phyloP scores from a whole-genome alignment of 2,888 invertebrate genomes.

The Biston betularia region DNA sequence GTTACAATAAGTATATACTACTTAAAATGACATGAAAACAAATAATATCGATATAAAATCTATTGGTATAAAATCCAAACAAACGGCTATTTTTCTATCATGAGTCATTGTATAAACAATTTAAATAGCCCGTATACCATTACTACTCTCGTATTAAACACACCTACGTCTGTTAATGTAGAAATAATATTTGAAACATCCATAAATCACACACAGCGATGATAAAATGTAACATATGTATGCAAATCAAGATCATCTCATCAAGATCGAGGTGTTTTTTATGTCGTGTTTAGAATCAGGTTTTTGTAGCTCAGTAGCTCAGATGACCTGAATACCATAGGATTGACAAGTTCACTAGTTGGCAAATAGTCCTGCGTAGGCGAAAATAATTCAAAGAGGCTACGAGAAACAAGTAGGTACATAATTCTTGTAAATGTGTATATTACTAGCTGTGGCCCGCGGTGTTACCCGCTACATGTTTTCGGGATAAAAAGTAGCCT shows the following conservation, averaged over 20 bases:
- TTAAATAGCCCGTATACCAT: conserved; percentile 3
- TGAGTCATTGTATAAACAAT: conserved; percentile 17
- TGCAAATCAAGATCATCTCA: conserved; percentile 35
- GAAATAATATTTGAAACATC: conserved; percentile 18
- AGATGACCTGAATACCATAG: conserved; percentile 22
- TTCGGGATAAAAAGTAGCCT: no score
- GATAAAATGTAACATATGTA: conserved; percentile 34
- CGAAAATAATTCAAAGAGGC: background rate
- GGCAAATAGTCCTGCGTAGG: background rate
- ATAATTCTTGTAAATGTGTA: no score
- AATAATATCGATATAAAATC: background rate
- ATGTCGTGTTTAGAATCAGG: conserved; percentile 12
- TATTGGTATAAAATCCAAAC: no score
- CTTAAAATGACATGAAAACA: background rate
- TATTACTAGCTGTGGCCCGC: no score
- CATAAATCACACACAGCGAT: conserved; percentile 33
- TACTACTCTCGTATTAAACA: conserved; percentile 5
- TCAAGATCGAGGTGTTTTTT: conserved; percentile 11
- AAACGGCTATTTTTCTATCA: background rate
- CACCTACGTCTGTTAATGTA: conserved; percentile 3
- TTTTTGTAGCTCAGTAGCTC: conserved; percentile 7
- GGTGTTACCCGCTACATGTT: no score
- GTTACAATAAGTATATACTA: background rate
- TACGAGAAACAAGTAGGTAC: no score
- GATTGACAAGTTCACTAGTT: conserved; percentile 27